phyloP scores from a whole-genome alignment of 2,888 invertebrate species.

The Hypena proboscidalis region DNA sequence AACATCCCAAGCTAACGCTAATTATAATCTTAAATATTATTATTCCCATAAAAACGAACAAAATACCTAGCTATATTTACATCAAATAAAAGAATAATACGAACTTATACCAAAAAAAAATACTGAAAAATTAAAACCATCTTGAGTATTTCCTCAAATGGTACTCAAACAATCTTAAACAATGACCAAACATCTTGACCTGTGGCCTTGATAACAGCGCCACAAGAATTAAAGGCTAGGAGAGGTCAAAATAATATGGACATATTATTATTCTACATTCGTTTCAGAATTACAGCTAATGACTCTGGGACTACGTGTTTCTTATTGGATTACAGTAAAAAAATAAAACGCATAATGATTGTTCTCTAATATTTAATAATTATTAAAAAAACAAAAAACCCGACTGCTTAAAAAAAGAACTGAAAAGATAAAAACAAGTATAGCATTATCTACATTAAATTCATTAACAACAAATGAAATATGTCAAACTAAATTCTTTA shows the following conservation, averaged over 20 bases:
- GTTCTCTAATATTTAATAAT: slow-evolving; percentile 4
- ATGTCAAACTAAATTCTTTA: too few species aligned
- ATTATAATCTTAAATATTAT: too few species aligned
- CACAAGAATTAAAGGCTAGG: neutral
- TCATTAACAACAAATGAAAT: too few species aligned
- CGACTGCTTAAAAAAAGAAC: too few species aligned
- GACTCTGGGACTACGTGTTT: slow-evolving; percentile 23
- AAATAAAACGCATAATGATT: slow-evolving; percentile 15
- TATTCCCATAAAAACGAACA: too few species aligned
- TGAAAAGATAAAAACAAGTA: too few species aligned
- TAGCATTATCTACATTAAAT: too few species aligned
- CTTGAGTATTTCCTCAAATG: slow-evolving; percentile 22
- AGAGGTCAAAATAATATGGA: slow-evolving; percentile 12
- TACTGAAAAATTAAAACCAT: slow-evolving; percentile 27
- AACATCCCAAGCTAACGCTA: too few species aligned
- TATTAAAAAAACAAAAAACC: too few species aligned
- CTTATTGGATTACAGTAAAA: slow-evolving; percentile 26
- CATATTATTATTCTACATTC: slow-evolving; percentile 33
- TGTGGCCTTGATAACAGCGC: neutral
- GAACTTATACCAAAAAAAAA: too few species aligned
- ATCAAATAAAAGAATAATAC: too few species aligned
- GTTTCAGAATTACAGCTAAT: slow-evolving; percentile 30
- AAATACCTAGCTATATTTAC: too few species aligned
- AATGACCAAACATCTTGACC: slow-evolving; percentile 8
- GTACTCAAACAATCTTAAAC: slow-evolving; percentile 10